A percentile compares a stretch with the other conserved stretches of the same genome.
phyloP scores from a whole-genome alignment of 2,113 vertebrate species.

The Microtus oregoni region DNA sequence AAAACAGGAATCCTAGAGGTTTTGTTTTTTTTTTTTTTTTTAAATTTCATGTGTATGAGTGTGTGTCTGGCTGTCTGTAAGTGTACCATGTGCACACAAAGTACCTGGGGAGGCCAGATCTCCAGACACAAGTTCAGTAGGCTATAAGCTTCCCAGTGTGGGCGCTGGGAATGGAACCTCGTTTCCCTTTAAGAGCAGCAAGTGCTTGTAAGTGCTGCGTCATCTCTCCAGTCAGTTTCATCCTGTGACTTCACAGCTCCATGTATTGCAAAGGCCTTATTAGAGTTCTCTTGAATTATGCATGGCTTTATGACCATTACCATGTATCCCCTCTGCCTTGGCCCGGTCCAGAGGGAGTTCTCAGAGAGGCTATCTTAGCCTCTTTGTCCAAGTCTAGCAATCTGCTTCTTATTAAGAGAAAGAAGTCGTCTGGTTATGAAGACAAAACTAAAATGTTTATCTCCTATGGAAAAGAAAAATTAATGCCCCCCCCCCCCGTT shows the following conservation, averaged over 20 bases:
- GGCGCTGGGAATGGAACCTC: not conserved
- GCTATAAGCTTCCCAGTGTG: not conserved
- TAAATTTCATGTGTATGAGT: not conserved
- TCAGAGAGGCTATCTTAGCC: not conserved
- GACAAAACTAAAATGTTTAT: slow-evolving; percentile 56
- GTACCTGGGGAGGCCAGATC: not conserved
- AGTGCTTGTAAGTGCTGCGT: not conserved
- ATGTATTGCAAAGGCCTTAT: not conserved
- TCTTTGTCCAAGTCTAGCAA: slow-evolving; percentile 48
- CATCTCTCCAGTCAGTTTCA: not conserved
- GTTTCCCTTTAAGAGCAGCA: not conserved
- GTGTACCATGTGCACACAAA: not conserved
- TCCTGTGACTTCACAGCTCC: not conserved
- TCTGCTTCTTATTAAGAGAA: slow-evolving; percentile 44
- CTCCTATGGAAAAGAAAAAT: slow-evolving; percentile 15
- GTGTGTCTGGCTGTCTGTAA: not conserved
- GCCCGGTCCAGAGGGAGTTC: not conserved
- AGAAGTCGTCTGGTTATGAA: slow-evolving; percentile 10
- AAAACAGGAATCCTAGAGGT: slow-evolving; percentile 8
- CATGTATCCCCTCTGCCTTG: not conserved
- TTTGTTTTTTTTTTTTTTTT: not conserved
- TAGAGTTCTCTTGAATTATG: slow-evolving; percentile 31
- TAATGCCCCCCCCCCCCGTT: not conserved
- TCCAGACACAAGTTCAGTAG: not conserved
- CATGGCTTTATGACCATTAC: not conserved